Conservation (phyloP, 1,140 invertebrate genomes). For the Magallana angulata region DNA sequence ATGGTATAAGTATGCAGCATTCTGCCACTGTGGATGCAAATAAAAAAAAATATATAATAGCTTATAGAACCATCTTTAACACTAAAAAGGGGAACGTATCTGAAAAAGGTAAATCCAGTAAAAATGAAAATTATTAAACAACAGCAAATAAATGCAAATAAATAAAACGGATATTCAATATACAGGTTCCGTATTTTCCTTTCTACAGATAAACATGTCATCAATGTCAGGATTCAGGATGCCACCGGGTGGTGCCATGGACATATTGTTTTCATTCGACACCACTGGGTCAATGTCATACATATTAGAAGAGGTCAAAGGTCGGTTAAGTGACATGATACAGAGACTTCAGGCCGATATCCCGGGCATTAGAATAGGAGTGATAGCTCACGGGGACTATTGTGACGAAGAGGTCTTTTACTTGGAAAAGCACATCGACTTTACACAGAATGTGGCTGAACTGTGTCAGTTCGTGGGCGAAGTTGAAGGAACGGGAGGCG, state of each 20-base stretch:
- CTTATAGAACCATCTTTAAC: too few species aligned
- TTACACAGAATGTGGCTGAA: slow-evolving; percentile 64
- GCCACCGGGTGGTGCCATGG: slow-evolving; percentile 50
- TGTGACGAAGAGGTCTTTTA: slow-evolving; percentile 71
- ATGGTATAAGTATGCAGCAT: too few species aligned
- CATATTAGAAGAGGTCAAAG: slow-evolving; percentile 67
- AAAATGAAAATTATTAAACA: too few species aligned
- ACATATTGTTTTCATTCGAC: slow-evolving; percentile 75
- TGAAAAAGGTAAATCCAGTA: too few species aligned
- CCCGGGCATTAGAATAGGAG: slow-evolving; percentile 66
- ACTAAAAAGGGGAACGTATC: too few species aligned
- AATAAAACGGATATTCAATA: too few species aligned
- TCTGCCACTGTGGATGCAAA: too few species aligned
- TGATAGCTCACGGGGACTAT: slow-evolving; percentile 75
- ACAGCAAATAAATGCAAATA: too few species aligned
- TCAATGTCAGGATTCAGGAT: not conserved
- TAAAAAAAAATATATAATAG: too few species aligned
- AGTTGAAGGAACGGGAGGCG: slow-evolving; percentile 69
- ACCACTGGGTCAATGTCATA: slow-evolving; percentile 75
- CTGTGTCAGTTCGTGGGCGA: slow-evolving; percentile 71
- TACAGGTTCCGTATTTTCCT: too few species aligned
- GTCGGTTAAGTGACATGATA: slow-evolving; percentile 71
- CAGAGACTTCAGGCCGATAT: slow-evolving; percentile 73
- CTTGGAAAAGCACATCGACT: slow-evolving; percentile 70
- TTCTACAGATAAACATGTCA: not conserved